These are phyloP conservation scores for Oscheius sp. DNA, from an alignment of 2,888 invertebrate species.

Conservation along the genomic window DNA sequence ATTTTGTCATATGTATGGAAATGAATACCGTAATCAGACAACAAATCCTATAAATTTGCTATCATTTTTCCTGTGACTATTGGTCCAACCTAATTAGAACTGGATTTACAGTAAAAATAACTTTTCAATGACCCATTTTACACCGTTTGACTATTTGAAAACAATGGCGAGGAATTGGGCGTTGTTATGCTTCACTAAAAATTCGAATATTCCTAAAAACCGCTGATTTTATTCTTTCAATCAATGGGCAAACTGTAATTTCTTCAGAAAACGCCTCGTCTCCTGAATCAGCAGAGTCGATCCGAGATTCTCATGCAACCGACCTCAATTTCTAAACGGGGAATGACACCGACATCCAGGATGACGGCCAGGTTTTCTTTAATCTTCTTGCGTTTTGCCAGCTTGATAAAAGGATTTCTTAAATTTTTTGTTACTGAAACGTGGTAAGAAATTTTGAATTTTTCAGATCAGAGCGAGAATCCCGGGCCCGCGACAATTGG, in stretches of 20 bases:
- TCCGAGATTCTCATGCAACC: background rate
- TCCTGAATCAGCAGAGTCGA: conserved; percentile 9
- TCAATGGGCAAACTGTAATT: background rate
- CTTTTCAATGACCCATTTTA: too few relatives aligned
- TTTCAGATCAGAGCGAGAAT: background rate
- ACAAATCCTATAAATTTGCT: too few relatives aligned
- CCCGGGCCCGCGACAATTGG: conserved; percentile 17
- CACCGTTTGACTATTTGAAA: too few relatives aligned
- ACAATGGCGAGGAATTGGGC: too few relatives aligned
- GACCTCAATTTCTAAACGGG: background rate
- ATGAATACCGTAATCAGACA: too few relatives aligned
- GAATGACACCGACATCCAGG: background rate
- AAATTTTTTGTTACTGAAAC: too few relatives aligned
- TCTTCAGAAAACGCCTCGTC: conserved; percentile 15
- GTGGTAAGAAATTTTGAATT: background rate
- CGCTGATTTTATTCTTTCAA: background rate
- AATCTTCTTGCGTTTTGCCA: background rate
- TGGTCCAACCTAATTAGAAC: too few relatives aligned
- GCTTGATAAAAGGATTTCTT: background rate
- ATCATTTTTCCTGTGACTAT: too few relatives aligned
- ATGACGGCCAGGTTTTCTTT: background rate
- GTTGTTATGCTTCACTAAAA: too few relatives aligned
- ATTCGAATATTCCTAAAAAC: too few relatives aligned
- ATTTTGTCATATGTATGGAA: too few relatives aligned
- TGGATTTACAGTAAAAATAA: too few relatives aligned